Percentiles rank a stretch among this genome's conserved stretches.
Conservation (phyloP, 2,888 invertebrate genomes). For the Invenusta paracnida region DNA sequence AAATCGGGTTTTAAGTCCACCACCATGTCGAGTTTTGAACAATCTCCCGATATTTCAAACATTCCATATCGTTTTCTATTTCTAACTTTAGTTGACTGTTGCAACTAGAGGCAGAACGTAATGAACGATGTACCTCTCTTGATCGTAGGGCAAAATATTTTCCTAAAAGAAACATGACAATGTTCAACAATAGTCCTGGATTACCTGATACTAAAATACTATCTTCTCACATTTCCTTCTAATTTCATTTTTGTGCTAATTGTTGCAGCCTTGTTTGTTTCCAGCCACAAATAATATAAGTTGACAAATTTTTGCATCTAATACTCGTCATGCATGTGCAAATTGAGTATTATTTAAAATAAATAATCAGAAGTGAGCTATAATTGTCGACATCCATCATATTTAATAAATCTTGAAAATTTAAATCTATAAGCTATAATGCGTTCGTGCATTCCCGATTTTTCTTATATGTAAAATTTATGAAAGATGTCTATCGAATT, state of each 20-base stretch:
- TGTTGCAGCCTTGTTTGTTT: not conserved
- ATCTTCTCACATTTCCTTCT: not conserved
- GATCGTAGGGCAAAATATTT: not conserved
- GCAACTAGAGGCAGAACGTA: no score
- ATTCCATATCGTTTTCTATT: no score
- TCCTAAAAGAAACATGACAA: not conserved
- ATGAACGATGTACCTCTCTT: not conserved
- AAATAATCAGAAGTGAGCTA: no score
- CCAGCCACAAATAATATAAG: not conserved
- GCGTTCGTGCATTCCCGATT: no score
- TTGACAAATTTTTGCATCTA: not conserved
- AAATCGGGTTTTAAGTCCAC: no score
- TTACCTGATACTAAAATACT: not conserved
- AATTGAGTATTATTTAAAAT: not conserved
- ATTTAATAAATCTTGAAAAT: not conserved
- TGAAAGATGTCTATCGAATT: no score
- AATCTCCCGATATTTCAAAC: no score
- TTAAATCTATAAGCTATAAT: not conserved
- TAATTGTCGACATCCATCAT: not conserved
- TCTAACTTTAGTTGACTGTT: no score
- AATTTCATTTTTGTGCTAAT: not conserved
- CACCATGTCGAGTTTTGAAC: no score
- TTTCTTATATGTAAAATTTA: no score
- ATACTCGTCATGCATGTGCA: not conserved
- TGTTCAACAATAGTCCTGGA: not conserved